Evolutionary conservation across 2,888 invertebrate genomes (phyloP).

Genomic region (Chrysomela aeneicollis): DNA sequence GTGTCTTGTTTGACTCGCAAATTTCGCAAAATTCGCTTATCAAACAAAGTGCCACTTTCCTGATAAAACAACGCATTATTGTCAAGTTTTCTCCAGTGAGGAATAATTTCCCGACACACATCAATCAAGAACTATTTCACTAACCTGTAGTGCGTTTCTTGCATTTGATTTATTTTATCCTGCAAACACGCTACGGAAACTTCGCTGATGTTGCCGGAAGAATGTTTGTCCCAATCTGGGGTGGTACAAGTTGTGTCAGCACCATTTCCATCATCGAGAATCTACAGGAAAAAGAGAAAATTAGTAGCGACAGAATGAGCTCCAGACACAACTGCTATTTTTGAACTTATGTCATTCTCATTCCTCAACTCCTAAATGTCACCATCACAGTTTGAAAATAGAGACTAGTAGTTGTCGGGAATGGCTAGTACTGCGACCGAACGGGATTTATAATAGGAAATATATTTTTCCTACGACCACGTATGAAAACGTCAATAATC

Average conservation of each 20-base stretch:
- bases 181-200: conserved; percentile 92
- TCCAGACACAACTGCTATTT: no score
- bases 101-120: no score
- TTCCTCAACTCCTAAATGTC: background rate
- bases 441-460: no score
- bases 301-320: background rate
- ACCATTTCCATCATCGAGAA: conserved; percentile 51
- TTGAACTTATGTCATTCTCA: background rate
- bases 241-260: conserved; percentile 74
- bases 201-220: conserved; percentile 86
- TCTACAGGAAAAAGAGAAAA: conserved; percentile 43
- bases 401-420: background rate
- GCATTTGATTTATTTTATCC: conserved; percentile 93
- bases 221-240: conserved; percentile 92
- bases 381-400: background rate
- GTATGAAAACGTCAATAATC: no score
- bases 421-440: background rate
- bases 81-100: no score
- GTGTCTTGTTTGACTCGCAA: no score
- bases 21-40: no score
- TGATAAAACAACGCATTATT: no score
- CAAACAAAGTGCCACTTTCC: no score
- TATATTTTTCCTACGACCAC: no score
- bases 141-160: conserved; percentile 84
- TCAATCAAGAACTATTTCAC: conserved; percentile 4